A percentile compares a stretch with the other conserved stretches of the same genome.
Conservation (phyloP, 2,113 vertebrate genomes). For the Ophiodon elongatus region DNA sequence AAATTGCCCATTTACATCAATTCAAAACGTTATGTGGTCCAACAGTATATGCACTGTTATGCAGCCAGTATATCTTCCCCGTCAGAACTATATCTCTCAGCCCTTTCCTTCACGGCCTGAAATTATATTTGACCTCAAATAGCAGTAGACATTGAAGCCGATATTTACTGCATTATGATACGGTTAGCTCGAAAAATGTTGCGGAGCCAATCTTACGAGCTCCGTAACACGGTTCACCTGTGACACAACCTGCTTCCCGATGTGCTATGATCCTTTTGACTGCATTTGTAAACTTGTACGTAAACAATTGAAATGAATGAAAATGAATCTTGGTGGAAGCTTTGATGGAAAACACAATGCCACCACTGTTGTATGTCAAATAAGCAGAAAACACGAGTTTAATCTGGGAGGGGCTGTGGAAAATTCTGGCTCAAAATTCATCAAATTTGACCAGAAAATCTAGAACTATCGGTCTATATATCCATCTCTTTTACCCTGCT, state of each 20-base stretch:
- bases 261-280: conserved; percentile 31
- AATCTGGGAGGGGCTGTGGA: background rate
- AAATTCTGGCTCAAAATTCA: background rate
- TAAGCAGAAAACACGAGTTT: conserved; percentile 1
- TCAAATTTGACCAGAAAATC: background rate
- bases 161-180: conserved; percentile 26
- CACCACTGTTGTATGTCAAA: conserved; percentile 1
- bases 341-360: conserved; percentile 13
- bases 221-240: background rate
- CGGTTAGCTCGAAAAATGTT: background rate
- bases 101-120: background rate
- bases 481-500: conserved; percentile 65
- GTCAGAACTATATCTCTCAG: conserved; percentile 20
- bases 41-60: conserved; percentile 1
- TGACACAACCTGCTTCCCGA: background rate
- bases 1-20: conserved; percentile 29
- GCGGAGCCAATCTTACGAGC: background rate
- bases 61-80: background rate
- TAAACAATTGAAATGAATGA: conserved; percentile 2
- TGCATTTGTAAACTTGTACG: conserved; percentile 22
- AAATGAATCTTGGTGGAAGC: background rate
- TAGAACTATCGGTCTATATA: conserved; percentile 8
- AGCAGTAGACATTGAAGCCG: background rate
- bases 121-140: background rate
- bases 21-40: conserved; percentile 18